Evolutionary conservation across 2,113 vertebrate genomes (phyloP).

Genomic region (Hydropotes inermis): DNA sequence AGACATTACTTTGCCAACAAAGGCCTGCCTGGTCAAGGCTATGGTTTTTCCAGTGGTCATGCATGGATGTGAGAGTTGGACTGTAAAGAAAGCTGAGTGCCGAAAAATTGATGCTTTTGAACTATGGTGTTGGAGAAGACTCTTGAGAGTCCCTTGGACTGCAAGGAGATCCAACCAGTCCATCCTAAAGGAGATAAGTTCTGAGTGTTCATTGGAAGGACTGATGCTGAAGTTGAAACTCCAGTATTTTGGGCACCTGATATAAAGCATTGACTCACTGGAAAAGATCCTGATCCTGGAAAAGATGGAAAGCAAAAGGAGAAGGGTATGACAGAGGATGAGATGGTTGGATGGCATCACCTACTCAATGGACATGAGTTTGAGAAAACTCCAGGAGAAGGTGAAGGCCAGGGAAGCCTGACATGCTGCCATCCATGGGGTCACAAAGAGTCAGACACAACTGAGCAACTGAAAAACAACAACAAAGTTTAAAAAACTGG

Average conservation of each 20-base stretch:
- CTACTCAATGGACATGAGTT: background rate
- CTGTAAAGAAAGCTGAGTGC: background rate
- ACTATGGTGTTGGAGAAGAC: background rate
- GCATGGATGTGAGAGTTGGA: background rate
- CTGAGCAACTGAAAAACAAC: background rate
- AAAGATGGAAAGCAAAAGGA: background rate
- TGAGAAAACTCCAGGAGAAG: background rate
- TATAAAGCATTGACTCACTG: background rate
- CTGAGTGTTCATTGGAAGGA: background rate
- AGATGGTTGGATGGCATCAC: background rate
- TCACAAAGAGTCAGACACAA: background rate
- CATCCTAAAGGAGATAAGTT: background rate
- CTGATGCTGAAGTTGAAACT: background rate
- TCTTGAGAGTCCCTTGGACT: background rate
- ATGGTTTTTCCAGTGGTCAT: background rate
- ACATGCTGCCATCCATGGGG: accelerated
- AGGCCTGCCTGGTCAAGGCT: background rate
- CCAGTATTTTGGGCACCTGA: background rate
- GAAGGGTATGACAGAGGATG: background rate
- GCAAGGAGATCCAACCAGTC: background rate
- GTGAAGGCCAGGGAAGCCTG: background rate
- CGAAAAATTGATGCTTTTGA: background rate
- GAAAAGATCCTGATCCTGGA: background rate
- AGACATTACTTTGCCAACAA: background rate
- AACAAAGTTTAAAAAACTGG: background rate